Evolutionary conservation across 2,888 invertebrate species (phyloP), one percentile per base, ranked within the genome.

Genomic region (Nomada flava): DNA sequence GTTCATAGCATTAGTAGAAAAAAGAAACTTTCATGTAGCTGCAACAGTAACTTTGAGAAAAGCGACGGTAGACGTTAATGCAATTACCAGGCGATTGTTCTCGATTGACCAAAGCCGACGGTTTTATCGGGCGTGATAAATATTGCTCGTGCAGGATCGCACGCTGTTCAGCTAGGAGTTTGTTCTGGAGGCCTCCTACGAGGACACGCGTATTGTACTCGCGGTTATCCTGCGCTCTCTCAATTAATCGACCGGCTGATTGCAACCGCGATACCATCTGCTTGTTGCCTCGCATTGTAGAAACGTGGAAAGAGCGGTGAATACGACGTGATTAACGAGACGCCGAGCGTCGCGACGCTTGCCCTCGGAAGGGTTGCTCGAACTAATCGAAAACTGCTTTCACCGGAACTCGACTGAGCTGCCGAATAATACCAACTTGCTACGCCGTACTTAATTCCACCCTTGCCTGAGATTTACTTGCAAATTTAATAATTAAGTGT

Each of bases 181-280:
- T 67, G 74, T 63, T 50, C 60, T 47, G 53, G 36, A 36, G 64
- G 75, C 74, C 85, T 78, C 76, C 82, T 72, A 78, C 81, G 76
- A 78, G 68, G 76, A 68, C 63, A 50, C 57, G 36, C 79, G 85
- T 74, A 82, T 79, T 86, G 84, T 83, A 59, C 55, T 63, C 82
- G 73, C 83, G 79, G 82, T 83, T 84, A 83, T 89, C 88, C 82
- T 76, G 71, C 80, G 79, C 80, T 82, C 68, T 76, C 79, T 84
- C 85, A 88, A 89, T 89, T 89, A 89, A 89, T 89, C 88, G 88
- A 70, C 59, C 65, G 80, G 67, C 78, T 82, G 89, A 89, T 89
- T 85, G 86, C 81, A 77, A 64, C 73, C 64, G 69, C 76, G 89
- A 89, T 89, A 86, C 64, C 83, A 84, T 86, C 88, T 78, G 65